A percentile compares a stretch with the other conserved stretches of the same genome.
Evolutionary conservation across 2,113 vertebrate species (phyloP).

Genomic region (Cephalopholis sonnerati): DNA sequence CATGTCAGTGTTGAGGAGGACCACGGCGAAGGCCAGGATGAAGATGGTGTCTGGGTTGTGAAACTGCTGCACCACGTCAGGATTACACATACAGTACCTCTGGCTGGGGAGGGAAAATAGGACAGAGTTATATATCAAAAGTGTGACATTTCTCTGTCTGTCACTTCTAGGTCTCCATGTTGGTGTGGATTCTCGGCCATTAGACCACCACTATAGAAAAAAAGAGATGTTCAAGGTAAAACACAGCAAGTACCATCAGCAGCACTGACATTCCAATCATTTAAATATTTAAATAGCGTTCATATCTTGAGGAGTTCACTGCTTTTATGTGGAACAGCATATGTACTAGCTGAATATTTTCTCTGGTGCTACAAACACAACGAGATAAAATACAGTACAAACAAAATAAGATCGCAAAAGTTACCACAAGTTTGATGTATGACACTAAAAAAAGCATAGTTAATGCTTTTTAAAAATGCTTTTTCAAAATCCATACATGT

Average conservation of each 20-base stretch:
- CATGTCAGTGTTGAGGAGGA: constrained; percentile 99
- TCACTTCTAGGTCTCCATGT: background rate
- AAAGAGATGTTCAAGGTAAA: background rate
- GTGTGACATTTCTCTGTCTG: background rate
- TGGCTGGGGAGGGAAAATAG: constrained; percentile 86
- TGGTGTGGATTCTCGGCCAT: background rate
- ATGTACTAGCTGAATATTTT: background rate
- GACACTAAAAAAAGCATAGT: background rate
- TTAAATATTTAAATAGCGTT: background rate
- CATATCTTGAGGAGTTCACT: background rate
- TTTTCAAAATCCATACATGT: too few relatives aligned
- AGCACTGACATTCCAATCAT: constrained; percentile 6
- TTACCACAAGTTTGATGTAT: background rate
- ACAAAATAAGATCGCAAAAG: background rate
- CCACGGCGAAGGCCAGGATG: constrained; percentile 98
- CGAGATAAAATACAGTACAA: background rate
- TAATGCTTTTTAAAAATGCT: background rate
- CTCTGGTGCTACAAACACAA: background rate
- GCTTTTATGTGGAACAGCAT: background rate
- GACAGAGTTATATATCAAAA: background rate
- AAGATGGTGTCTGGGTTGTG: constrained; percentile 99
- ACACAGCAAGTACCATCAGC: background rate
- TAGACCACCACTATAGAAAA: too few relatives aligned
- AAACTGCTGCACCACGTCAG: constrained; percentile 98
- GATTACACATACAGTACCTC: constrained; percentile 99